phyloP scores from a whole-genome alignment of 2,888 invertebrate species.

The Chrysodeixis includens region DNA sequence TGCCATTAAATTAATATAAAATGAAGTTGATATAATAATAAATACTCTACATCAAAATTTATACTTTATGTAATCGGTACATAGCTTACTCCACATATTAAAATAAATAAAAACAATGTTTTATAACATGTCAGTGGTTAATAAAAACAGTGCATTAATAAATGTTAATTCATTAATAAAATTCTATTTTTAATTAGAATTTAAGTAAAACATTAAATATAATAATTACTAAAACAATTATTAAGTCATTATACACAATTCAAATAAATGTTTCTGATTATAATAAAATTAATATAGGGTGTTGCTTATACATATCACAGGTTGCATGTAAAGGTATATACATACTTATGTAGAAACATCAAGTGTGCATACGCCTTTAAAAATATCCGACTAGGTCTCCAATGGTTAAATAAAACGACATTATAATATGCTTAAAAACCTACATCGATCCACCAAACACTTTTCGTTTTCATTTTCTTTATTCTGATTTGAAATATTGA shows the following conservation, averaged over 20 bases:
- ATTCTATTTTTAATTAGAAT: slow-evolving; percentile 10
- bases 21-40: neutral
- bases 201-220: slow-evolving; percentile 17
- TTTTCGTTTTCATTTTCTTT: too few relatives aligned
- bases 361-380: slow-evolving; percentile 62
- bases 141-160: neutral
- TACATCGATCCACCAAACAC: neutral
- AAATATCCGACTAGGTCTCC: slow-evolving; percentile 65
- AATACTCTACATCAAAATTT: neutral
- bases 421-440: slow-evolving; percentile 52
- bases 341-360: slow-evolving; percentile 52
- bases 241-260: slow-evolving; percentile 11
- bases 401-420: slow-evolving; percentile 57
- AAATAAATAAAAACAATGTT: neutral
- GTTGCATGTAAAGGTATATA: slow-evolving; percentile 70
- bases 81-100: neutral
- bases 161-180: neutral
- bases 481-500: too few relatives aligned
- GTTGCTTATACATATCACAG: slow-evolving; percentile 80
- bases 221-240: slow-evolving; percentile 11
- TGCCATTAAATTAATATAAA: neutral
- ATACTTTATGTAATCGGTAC: neutral
- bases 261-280: neutral
- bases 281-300: slow-evolving; percentile 51
- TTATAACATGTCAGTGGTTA: neutral